A percentile compares a stretch with the other conserved stretches of the same genome.
Evolutionary conservation across 2,888 invertebrate species (phyloP).

Genomic region (Aethes cnicana): DNA sequence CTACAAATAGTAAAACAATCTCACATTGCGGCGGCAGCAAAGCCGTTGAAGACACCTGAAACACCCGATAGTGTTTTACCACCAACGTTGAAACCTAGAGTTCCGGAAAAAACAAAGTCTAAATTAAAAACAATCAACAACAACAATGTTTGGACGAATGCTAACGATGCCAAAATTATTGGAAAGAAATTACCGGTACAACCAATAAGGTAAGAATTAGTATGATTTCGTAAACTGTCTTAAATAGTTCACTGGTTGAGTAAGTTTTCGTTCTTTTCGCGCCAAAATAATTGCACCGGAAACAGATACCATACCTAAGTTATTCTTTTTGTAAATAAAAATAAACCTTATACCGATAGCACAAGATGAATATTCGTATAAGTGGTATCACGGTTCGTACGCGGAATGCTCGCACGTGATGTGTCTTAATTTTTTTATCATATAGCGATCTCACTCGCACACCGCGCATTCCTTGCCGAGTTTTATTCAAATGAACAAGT

Average conservation of each 20-base stretch:
- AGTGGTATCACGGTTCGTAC: slow-evolving; percentile 10
- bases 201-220: slow-evolving; percentile 55
- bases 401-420: slow-evolving; percentile 27
- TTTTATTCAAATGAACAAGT: slow-evolving; percentile 32
- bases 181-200: slow-evolving; percentile 50
- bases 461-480: slow-evolving; percentile 1
- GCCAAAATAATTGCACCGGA: slow-evolving; percentile 26
- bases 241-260: slow-evolving; percentile 43
- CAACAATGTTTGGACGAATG: slow-evolving; percentile 69
- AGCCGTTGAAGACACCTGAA: slow-evolving; percentile 38
- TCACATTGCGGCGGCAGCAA: slow-evolving; percentile 51
- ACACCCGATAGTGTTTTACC: slow-evolving; percentile 53
- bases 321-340: not conserved
- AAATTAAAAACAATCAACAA: slow-evolving; percentile 73
- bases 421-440: slow-evolving; percentile 14
- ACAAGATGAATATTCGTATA: slow-evolving; percentile 3
- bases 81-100: slow-evolving; percentile 62
- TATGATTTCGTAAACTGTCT: slow-evolving; percentile 11
- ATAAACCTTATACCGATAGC: not conserved
- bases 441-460: slow-evolving; percentile 17
- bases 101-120: slow-evolving; percentile 51
- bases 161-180: slow-evolving; percentile 51
- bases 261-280: slow-evolving; percentile 30
- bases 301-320: not conserved
- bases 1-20: slow-evolving; percentile 70